Percentiles rank a stretch among this genome's conserved stretches.
Evolutionary conservation across 2,797 vertebrate genomes (phyloP).

Genomic region (Eleutherodactylus coqui): DNA sequence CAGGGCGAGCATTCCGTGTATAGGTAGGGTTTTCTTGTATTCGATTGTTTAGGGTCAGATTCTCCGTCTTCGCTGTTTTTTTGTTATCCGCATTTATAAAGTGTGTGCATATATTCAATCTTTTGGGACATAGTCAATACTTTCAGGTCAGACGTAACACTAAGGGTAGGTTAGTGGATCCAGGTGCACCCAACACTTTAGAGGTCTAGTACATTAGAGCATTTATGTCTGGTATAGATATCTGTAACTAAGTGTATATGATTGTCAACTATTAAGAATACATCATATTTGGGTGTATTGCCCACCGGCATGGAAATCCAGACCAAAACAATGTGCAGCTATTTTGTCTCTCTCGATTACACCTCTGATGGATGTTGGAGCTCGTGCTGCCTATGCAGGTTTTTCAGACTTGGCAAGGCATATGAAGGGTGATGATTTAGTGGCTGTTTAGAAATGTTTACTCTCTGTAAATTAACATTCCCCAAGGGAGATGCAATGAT

Average conservation of each 20-base stretch:
- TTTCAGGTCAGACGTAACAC: too few relatives aligned
- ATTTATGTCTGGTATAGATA: neutral
- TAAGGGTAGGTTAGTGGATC: neutral
- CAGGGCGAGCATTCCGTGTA: too few relatives aligned
- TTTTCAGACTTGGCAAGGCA: slow-evolving; percentile 39
- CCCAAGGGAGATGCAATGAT: slow-evolving; percentile 55
- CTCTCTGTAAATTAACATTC: slow-evolving; percentile 61
- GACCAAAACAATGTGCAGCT: slow-evolving; percentile 25
- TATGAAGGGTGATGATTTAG: slow-evolving; percentile 56
- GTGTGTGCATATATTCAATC: too few relatives aligned
- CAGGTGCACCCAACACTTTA: neutral
- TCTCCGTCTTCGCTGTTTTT: too few relatives aligned
- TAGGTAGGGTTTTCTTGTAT: too few relatives aligned
- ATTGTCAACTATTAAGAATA: neutral
- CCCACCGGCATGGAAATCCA: neutral
- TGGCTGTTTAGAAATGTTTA: slow-evolving; percentile 61
- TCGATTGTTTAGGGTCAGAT: too few relatives aligned
- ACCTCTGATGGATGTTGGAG: slow-evolving; percentile 35
- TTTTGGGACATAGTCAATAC: too few relatives aligned
- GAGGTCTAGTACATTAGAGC: neutral
- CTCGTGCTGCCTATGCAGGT: slow-evolving; percentile 50
- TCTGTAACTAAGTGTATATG: too few relatives aligned
- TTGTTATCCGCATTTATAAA: too few relatives aligned
- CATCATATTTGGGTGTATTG: neutral
- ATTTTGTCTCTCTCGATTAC: slow-evolving; percentile 45